These are phyloP conservation scores for Bryconaethiops microstoma DNA, from an alignment of 2,797 vertebrate genomes.

Conservation along the genomic window DNA sequence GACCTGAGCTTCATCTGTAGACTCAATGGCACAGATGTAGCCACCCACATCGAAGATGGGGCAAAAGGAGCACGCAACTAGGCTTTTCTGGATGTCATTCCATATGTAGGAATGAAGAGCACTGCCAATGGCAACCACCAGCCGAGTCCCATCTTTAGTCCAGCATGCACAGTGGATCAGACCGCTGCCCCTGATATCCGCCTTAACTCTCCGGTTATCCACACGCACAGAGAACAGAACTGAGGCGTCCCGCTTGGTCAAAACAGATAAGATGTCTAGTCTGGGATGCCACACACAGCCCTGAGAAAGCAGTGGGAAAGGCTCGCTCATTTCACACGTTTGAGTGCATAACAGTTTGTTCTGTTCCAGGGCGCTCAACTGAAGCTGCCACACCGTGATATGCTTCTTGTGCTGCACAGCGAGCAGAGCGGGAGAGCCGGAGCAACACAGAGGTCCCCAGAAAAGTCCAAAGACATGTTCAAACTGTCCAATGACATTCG, in stretches of 20 bases:
- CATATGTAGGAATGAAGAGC: constrained; percentile 90
- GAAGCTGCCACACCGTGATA: constrained; percentile 89
- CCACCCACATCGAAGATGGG: constrained; percentile 88
- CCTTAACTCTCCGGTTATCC: constrained; percentile 83
- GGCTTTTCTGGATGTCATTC: constrained; percentile 86
- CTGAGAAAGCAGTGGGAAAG: constrained; percentile 87
- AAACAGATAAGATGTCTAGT: constrained; percentile 82
- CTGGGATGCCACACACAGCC: constrained; percentile 96
- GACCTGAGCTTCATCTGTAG: constrained; percentile 82
- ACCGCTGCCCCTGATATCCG: constrained; percentile 79
- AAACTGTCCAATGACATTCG: constrained; percentile 90
- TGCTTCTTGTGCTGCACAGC: constrained; percentile 93
- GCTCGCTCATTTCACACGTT: constrained; percentile 90
- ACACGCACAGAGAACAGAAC: constrained; percentile 82
- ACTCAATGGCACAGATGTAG: constrained; percentile 83
- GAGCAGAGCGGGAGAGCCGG: constrained; percentile 81
- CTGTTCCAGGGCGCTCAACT: constrained; percentile 79
- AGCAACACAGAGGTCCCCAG: constrained; percentile 83
- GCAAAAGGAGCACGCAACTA: constrained; percentile 84
- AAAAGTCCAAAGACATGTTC: constrained; percentile 90
- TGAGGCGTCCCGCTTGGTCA: constrained; percentile 88
- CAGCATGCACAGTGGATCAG: constrained; percentile 91
- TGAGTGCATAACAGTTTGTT: constrained; percentile 87
- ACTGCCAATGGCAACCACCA: constrained; percentile 90
- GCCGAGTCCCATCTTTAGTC: constrained; percentile 89